phyloP scores from a whole-genome alignment of 2,113 vertebrate genomes.

The Pedionomus torquatus region DNA sequence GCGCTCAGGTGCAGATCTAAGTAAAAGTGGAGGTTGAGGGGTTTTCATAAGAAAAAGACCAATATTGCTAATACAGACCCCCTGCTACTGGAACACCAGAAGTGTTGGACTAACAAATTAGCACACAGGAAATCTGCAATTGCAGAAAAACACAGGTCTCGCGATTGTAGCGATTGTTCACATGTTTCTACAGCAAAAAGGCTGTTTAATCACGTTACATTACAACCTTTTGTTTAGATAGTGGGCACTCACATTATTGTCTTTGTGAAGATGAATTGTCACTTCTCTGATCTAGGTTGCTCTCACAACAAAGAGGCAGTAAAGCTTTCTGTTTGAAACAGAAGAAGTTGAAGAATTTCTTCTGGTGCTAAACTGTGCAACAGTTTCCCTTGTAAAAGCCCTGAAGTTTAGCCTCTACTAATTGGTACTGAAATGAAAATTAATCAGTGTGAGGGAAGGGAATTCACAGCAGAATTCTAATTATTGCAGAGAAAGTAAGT shows the following conservation, averaged over 20 bases:
- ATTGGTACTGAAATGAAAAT: slow-evolving; percentile 47
- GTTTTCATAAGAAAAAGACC: slow-evolving; percentile 21
- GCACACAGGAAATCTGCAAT: slow-evolving; percentile 17
- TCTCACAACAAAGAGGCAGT: slow-evolving; percentile 25
- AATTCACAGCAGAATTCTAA: slow-evolving; percentile 33
- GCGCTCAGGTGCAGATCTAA: background rate
- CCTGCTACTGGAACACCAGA: slow-evolving; percentile 33
- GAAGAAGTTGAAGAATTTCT: background rate
- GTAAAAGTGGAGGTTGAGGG: background rate
- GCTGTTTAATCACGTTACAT: slow-evolving; percentile 28
- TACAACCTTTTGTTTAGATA: slow-evolving; percentile 27
- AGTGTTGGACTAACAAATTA: slow-evolving; percentile 50
- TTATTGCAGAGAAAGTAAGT: background rate
- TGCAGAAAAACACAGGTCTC: background rate
- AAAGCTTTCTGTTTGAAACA: slow-evolving; percentile 41
- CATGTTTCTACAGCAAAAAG: slow-evolving; percentile 21
- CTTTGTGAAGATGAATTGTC: slow-evolving; percentile 49
- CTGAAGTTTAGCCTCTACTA: slow-evolving; percentile 25
- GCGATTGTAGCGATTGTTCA: slow-evolving; percentile 16
- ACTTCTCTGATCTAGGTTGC: slow-evolving; percentile 42
- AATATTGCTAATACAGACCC: background rate
- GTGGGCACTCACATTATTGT: background rate
- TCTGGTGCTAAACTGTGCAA: background rate
- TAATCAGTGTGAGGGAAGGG: background rate
- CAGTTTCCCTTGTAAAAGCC: background rate